These are phyloP conservation scores for Drosophila tanythrix DNA, from an alignment of 2,888 invertebrate genomes.

Conservation along the genomic window DNA sequence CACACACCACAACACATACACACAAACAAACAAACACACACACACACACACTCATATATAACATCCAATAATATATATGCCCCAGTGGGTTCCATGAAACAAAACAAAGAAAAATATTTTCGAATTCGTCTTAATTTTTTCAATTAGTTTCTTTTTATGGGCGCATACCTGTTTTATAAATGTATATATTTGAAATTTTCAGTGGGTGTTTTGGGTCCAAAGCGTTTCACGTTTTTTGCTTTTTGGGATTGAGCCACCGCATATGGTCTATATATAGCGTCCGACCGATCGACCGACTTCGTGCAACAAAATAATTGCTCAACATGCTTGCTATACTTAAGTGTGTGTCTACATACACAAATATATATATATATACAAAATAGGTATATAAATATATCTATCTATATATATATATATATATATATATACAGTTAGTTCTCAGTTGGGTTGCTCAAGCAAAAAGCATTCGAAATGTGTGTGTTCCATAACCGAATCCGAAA, in stretches of 20 bases:
- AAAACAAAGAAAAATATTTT: slow-evolving; percentile 41
- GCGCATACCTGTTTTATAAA: slow-evolving; percentile 53
- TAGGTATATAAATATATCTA: slow-evolving; percentile 10
- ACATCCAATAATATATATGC: slow-evolving; percentile 80
- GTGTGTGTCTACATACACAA: slow-evolving; percentile 21
- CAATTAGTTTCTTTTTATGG: slow-evolving; percentile 42
- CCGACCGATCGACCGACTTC: slow-evolving; percentile 74
- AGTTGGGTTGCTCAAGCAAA: slow-evolving; percentile 40
- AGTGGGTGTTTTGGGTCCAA: slow-evolving; percentile 47
- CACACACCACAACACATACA: slow-evolving; percentile 11
- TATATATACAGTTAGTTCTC: slow-evolving; percentile 24
- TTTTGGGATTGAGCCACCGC: slow-evolving; percentile 61
- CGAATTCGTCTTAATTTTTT: slow-evolving; percentile 46
- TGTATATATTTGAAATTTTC: slow-evolving; percentile 17
- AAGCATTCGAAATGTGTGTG: slow-evolving; percentile 56
- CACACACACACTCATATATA: slow-evolving; percentile 33
- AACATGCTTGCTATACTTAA: slow-evolving; percentile 54
- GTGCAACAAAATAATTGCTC: slow-evolving; percentile 71
- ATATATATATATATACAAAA: slow-evolving; percentile 10
- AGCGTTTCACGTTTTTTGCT: slow-evolving; percentile 5
- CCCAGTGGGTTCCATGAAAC: slow-evolving; percentile 79
- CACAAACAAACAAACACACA: slow-evolving; percentile 42
- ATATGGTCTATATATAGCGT: slow-evolving; percentile 69
- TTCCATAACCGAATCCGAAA: slow-evolving; percentile 70
- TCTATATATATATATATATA: slow-evolving; percentile 6